Conservation (phyloP, 2,888 invertebrate genomes). For the Anthrax anthrax region DNA sequence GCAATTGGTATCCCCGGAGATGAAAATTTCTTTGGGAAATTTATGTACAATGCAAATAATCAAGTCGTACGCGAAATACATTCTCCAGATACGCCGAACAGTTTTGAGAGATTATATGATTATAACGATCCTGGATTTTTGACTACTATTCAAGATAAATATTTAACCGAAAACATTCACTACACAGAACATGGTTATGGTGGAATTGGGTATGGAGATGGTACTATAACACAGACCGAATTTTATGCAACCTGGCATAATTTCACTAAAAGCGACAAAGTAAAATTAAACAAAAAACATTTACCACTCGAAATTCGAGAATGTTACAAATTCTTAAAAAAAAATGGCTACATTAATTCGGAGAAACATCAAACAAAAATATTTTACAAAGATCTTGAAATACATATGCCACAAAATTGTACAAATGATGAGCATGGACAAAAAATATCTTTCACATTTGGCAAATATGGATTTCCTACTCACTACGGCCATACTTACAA, state of each 20-base stretch:
- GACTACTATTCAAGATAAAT: constrained; percentile 10
- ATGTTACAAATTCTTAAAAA: constrained; percentile 5
- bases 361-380: constrained; percentile 2
- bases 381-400: constrained; percentile 4
- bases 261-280: neutral
- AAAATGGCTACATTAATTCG: neutral
- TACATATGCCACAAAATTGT: constrained; percentile 5
- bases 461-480: constrained; percentile 9
- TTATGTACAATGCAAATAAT: constrained; percentile 1
- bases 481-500: constrained; percentile 10
- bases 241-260: constrained; percentile 6
- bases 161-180: constrained; percentile 10
- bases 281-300: constrained; percentile 1
- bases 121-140: constrained; percentile 13
- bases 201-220: constrained; percentile 5
- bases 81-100: neutral
- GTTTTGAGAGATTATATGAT: no score
- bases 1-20: no score
- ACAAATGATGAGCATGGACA: constrained; percentile 6
- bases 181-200: constrained; percentile 15
- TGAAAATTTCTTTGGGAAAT: no score
- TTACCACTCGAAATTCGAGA: neutral
- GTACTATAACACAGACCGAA: constrained; percentile 4
- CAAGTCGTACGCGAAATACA: constrained; percentile 1
- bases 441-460: constrained; percentile 5